These are phyloP conservation scores for Illadopsis cleaveri DNA, from an alignment of 2,113 vertebrate genomes.

Conservation along the genomic window DNA sequence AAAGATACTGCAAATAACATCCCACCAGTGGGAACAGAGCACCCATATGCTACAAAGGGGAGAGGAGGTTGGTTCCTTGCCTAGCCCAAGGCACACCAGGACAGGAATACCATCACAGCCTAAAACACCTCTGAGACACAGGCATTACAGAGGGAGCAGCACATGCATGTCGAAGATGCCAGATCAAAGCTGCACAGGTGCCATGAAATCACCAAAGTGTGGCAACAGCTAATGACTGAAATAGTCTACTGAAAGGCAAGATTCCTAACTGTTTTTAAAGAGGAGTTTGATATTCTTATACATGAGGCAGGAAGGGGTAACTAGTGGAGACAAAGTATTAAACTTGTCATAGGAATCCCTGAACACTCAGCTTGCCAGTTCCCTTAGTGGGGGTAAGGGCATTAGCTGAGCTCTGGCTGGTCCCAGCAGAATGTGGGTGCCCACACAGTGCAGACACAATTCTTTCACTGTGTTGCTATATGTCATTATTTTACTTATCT, in stretches of 20 bases:
- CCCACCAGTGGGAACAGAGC: background rate
- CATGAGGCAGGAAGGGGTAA: background rate
- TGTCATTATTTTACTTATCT: background rate
- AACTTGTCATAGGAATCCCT: background rate
- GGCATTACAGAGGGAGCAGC: background rate
- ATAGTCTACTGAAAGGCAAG: background rate
- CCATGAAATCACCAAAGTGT: rapidly evolving
- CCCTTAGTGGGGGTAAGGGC: background rate
- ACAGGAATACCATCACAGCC: background rate
- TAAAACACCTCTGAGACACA: background rate
- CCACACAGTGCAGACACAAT: rapidly evolving
- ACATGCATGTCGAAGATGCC: background rate
- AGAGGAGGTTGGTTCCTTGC: background rate
- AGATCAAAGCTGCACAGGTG: background rate
- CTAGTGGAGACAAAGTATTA: background rate
- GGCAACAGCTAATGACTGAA: background rate
- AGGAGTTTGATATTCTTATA: background rate
- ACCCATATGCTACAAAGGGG: rapidly evolving
- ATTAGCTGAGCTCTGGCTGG: background rate
- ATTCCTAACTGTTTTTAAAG: background rate
- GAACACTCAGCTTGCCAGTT: background rate
- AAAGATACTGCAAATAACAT: background rate
- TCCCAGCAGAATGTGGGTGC: background rate
- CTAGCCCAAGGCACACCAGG: background rate
- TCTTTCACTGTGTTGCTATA: background rate